Evolutionary conservation across 2,888 invertebrate genomes (phyloP), one percentile per base, ranked within the genome.

Genomic region (Lacanobia oleracea): DNA sequence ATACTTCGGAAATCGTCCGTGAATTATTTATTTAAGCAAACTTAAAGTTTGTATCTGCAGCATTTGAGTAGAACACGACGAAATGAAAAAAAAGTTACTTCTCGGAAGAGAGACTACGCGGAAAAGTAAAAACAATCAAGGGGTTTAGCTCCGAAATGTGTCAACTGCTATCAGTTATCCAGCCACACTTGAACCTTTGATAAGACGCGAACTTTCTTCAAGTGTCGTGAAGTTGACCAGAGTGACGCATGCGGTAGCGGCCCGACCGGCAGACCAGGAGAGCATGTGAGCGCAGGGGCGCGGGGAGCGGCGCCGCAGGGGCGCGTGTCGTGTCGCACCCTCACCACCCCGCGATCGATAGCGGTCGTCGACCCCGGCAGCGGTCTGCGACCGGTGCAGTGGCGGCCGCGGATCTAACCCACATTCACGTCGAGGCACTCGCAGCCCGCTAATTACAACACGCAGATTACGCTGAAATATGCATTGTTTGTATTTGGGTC

Each of bases 161-260:
- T 68, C 53, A 66, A 23, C 33, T 51, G 66, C 14, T 63, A 63
- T 33, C n/a, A 68, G 67, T 70, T 67, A 18, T 43, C 18, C 12
- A 77, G 33, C 78, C 65, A 77, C 60, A 72, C 63, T 63, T 67
- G 65, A 78, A 61, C 54, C 61, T 40, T 53, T 37, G 77, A 69
- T 72, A 80, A 76, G 81, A 78, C 61, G 71, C 62, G 33, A 86
- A 86, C 75, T 86, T 84, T 83, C 75, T 83, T 84, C 40, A 65
- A 81, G 70, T 86, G 82, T 78, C 75, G 72, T 81, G 68, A 86
- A 89, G 88, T 90, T 91, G 92, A 90, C 91, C 90, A 89, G 91
- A 92, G 90, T 95, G 95, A 94, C 95, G 95, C 95, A 95, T 95
- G 94, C 94, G 95, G 94, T 90, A 92, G 87, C 83, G 87, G 83